Evolutionary conservation across 64 coral and sea anemone genomes (phyloP).

Genomic region (Orbicella faveolata): DNA sequence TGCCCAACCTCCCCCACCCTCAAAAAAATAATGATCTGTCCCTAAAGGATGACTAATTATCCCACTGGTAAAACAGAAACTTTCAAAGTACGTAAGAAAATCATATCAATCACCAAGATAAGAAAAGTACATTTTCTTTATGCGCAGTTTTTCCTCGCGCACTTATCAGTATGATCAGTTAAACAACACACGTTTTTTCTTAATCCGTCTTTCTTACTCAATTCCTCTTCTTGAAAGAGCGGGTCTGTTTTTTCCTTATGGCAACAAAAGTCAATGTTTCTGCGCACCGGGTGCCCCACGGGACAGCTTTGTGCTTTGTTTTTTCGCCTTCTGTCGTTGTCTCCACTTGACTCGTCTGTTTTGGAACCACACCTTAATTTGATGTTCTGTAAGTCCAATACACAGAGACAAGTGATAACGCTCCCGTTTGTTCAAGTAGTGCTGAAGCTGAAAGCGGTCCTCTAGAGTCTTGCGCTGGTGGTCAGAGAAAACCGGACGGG

Average conservation of each 20-base stretch:
- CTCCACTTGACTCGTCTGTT: constrained; percentile 28
- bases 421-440: constrained; percentile 16
- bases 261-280: background rate
- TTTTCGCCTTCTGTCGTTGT: background rate
- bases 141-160: no score
- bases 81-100: no score
- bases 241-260: no score
- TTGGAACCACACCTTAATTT: constrained; percentile 45
- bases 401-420: constrained; percentile 8
- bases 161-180: background rate
- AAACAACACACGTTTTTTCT: background rate
- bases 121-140: no score
- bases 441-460: constrained; percentile 2
- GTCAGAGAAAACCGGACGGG: constrained; percentile 18
- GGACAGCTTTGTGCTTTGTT: background rate
- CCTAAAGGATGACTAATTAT: no score
- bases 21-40: no score
- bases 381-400: constrained; percentile 31
- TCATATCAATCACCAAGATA: no score
- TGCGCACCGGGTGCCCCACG: background rate
- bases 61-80: no score
- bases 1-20: no score
- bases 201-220: no score
- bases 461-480: constrained; percentile 6
- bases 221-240: no score